phyloP scores from a whole-genome alignment of 2,113 vertebrate genomes.

The Pollachius pollachius region DNA sequence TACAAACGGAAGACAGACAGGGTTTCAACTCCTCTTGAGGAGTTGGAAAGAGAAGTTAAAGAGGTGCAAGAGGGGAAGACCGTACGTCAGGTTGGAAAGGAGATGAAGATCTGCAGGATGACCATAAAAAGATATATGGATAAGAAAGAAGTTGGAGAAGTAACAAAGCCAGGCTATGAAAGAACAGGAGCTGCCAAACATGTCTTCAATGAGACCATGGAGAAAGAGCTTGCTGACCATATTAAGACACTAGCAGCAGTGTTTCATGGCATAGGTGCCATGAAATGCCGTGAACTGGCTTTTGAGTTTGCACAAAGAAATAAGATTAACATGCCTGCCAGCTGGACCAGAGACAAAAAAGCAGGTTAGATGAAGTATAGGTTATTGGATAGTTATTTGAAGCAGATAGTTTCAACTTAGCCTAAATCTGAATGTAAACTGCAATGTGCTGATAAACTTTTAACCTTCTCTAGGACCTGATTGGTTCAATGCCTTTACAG shows the following conservation, averaged over 20 bases:
- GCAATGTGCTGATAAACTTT: constrained; percentile 4
- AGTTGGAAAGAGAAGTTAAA: no score
- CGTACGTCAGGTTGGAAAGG: no score
- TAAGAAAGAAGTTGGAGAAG: no score
- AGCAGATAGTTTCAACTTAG: not conserved
- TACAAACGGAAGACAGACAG: no score
- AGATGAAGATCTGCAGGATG: no score
- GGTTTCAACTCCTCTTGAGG: no score
- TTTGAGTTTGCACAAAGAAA: not conserved
- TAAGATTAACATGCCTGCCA: not conserved
- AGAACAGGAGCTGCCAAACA: not conserved
- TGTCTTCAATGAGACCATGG: not conserved
- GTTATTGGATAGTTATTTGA: not conserved
- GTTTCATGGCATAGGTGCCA: not conserved
- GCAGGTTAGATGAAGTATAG: no score
- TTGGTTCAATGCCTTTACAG: constrained; percentile 16
- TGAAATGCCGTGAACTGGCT: not conserved
- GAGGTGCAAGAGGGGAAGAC: no score
- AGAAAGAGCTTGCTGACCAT: not conserved
- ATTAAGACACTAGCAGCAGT: not conserved
- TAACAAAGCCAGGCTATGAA: no score
- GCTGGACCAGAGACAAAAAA: not conserved
- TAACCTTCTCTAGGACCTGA: constrained; percentile 17
- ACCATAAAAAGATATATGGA: no score
- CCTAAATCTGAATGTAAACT: not conserved